A percentile compares a stretch with the other conserved stretches of the same genome.
Conservation (phyloP, 2,888 invertebrate species). For the Urechis unicinctus region DNA sequence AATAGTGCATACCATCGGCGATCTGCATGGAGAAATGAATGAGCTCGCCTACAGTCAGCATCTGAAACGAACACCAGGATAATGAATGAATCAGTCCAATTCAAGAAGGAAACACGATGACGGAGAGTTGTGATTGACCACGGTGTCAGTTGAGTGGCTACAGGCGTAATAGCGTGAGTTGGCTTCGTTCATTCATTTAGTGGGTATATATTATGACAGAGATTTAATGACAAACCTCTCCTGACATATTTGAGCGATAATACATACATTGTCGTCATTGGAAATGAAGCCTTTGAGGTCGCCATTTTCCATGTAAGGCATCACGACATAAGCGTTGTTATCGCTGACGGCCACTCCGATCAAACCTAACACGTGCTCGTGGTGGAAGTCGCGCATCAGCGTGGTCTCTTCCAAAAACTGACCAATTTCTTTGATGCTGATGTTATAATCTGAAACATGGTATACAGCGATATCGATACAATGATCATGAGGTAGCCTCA, state of each 20-base stretch:
- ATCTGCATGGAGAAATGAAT: slow-evolving; percentile 53
- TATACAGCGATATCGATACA: too few species aligned
- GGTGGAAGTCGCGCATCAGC: slow-evolving; percentile 50
- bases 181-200: too few species aligned
- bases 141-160: too few species aligned
- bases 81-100: not conserved
- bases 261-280: slow-evolving; percentile 29
- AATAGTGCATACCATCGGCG: slow-evolving; percentile 54
- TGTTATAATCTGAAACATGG: not conserved
- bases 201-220: not conserved
- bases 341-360: slow-evolving; percentile 45
- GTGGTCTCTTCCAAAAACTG: slow-evolving; percentile 22
- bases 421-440: slow-evolving; percentile 8
- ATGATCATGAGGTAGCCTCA: too few species aligned
- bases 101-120: not conserved
- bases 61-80: slow-evolving; percentile 42
- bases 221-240: not conserved
- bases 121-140: not conserved
- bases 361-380: slow-evolving; percentile 48
- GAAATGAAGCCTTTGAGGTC: slow-evolving; percentile 35
- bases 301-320: slow-evolving; percentile 51
- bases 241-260: too few species aligned
- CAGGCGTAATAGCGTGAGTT: too few species aligned
- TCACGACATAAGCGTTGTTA: slow-evolving; percentile 47
- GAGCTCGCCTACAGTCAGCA: slow-evolving; percentile 52